These are phyloP conservation scores for Rhagologus leucostigma DNA, from an alignment of 2,113 vertebrate species.

Conservation along the genomic window DNA sequence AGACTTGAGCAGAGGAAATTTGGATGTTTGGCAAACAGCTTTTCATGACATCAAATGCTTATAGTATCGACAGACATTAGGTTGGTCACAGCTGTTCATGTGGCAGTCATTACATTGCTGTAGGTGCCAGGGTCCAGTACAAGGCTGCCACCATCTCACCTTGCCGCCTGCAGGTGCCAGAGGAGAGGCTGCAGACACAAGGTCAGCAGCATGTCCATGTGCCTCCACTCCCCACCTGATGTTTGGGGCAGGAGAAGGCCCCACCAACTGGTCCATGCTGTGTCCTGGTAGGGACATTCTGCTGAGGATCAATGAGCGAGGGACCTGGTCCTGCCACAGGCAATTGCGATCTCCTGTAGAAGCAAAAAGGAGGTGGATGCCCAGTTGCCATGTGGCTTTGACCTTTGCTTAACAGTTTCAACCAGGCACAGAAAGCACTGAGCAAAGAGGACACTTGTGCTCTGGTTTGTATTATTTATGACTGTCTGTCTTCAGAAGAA, in stretches of 20 bases:
- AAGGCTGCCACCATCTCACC: background rate
- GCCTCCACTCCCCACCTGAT: background rate
- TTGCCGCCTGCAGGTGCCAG: rapidly evolving
- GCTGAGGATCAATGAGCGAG: background rate
- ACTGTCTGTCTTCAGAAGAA: background rate
- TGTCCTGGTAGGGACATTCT: background rate
- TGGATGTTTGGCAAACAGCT: background rate
- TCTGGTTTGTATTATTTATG: background rate
- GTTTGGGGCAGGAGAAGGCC: background rate
- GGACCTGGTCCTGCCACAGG: background rate
- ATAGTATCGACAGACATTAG: background rate
- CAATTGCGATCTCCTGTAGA: background rate
- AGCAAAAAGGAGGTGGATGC: background rate
- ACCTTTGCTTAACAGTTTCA: background rate
- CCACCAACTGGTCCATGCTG: rapidly evolving
- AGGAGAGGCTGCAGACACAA: background rate
- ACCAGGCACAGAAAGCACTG: background rate
- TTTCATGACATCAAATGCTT: background rate
- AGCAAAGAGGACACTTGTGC: background rate
- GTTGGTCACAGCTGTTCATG: background rate
- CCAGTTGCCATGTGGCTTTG: background rate
- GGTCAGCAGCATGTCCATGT: background rate
- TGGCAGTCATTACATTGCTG: background rate
- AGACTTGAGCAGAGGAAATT: background rate
- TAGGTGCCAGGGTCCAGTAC: no score